A percentile compares a stretch with the other conserved stretches of the same genome.
Evolutionary conservation across 2,113 vertebrate genomes (phyloP).

Genomic region (Calyptommatus sinebrachiatus): DNA sequence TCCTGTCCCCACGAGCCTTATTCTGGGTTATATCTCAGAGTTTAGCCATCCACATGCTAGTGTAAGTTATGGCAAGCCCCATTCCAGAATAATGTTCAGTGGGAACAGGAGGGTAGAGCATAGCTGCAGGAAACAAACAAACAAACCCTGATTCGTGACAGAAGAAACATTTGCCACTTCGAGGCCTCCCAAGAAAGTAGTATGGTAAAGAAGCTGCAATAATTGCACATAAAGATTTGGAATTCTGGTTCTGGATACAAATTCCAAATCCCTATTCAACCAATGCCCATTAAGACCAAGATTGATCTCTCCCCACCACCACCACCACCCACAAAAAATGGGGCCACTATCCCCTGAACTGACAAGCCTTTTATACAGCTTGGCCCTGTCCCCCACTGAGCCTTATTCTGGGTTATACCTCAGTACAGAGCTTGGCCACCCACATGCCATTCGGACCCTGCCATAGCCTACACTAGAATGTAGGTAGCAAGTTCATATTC

Average conservation of each 20-base stretch:
- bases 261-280: neutral
- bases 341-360: neutral
- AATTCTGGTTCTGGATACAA: neutral
- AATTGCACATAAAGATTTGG: neutral
- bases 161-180: neutral
- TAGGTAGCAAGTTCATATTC: no score
- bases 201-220: neutral
- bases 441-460: no score
- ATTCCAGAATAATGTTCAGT: no score
- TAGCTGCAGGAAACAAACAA: neutral
- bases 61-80: no score
- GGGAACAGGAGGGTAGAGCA: no score
- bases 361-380: neutral
- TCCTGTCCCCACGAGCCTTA: no score
- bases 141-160: neutral
- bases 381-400: neutral
- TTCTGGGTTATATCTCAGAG: no score
- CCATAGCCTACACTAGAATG: no score
- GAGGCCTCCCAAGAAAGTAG: neutral
- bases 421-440: no score
- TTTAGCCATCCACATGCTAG: no score
- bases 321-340: neutral
- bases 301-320: neutral
- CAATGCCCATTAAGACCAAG: neutral
- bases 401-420: no score